A percentile compares a stretch with the other conserved stretches of the same genome.
These are phyloP conservation scores for Lasius platythorax DNA, from an alignment of 2,888 invertebrate species.

Conservation along the genomic window DNA sequence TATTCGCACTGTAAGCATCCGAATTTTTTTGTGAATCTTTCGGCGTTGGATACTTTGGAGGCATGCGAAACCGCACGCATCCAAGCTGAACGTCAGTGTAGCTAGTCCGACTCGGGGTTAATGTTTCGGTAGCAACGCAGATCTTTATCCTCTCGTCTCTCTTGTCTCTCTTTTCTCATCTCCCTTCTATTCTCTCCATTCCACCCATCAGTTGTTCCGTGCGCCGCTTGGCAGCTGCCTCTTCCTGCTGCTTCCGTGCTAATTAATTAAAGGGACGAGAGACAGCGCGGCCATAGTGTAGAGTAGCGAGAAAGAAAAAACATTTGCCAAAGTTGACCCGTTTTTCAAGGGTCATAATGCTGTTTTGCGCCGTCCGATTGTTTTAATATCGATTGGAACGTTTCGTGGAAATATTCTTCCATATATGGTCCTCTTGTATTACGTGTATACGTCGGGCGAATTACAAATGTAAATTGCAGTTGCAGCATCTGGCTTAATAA, in stretches of 20 bases:
- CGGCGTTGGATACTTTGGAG: slow-evolving; percentile 21
- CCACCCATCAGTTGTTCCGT: slow-evolving; percentile 26
- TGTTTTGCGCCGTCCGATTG: slow-evolving; percentile 18
- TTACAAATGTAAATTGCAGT: slow-evolving; percentile 40
- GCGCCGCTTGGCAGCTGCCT: slow-evolving; percentile 37
- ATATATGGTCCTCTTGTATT: not conserved
- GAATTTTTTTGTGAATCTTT: slow-evolving; percentile 56
- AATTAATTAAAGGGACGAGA: slow-evolving; percentile 79
- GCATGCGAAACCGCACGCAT: slow-evolving; percentile 50
- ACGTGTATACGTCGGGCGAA: slow-evolving; percentile 14
- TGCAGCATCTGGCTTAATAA: slow-evolving; percentile 1
- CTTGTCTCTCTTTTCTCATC: slow-evolving; percentile 51
- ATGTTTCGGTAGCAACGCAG: slow-evolving; percentile 60
- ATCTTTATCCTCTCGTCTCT: slow-evolving; percentile 55
- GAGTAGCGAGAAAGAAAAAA: slow-evolving; percentile 71
- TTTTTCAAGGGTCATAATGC: slow-evolving; percentile 55
- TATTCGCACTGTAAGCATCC: slow-evolving; percentile 10
- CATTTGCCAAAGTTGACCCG: slow-evolving; percentile 73
- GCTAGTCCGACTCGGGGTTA: slow-evolving; percentile 67
- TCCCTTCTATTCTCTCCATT: not conserved
- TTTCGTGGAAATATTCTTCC: slow-evolving; percentile 16
- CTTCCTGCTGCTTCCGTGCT: slow-evolving; percentile 68
- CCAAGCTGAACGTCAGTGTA: slow-evolving; percentile 57
- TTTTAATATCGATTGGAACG: slow-evolving; percentile 61
- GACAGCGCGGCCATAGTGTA: slow-evolving; percentile 58